phyloP scores from a whole-genome alignment of 2,888 invertebrate genomes.

The Hirtodrosophila confusa region DNA sequence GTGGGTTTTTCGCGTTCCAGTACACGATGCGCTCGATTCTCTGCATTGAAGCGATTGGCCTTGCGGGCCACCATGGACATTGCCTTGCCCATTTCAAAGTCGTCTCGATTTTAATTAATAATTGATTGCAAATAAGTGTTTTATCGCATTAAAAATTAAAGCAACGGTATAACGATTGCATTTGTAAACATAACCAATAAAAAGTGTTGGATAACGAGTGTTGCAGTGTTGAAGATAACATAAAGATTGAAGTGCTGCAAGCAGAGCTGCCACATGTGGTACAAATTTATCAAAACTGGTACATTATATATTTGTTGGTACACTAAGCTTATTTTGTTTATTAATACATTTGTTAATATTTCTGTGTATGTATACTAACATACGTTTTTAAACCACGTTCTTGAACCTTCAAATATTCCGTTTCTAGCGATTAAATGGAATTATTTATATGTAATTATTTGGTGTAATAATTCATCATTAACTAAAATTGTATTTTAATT shows the following conservation, averaged over 20 bases:
- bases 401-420: too few species aligned
- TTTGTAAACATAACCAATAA: conserved; percentile 70
- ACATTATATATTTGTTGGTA: too few species aligned
- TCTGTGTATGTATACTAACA: too few species aligned
- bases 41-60: conserved; percentile 89
- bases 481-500: too few species aligned
- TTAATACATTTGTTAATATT: too few species aligned
- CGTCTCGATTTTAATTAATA: conserved; percentile 38
- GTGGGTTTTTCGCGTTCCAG: conserved; percentile 88
- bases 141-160: conserved; percentile 2
- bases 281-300: too few species aligned
- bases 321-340: too few species aligned
- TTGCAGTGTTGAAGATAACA: neutral
- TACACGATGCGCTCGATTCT: conserved; percentile 89
- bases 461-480: too few species aligned
- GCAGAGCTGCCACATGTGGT: too few species aligned
- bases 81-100: conserved; percentile 87
- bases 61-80: conserved; percentile 87
- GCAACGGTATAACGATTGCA: conserved; percentile 14
- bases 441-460: too few species aligned
- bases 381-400: too few species aligned
- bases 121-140: conserved; percentile 13
- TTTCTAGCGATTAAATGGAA: too few species aligned
- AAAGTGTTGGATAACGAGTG: conserved; percentile 45
- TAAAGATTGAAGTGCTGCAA: neutral